Percentiles rank a stretch among this genome's conserved stretches.
Conservation (phyloP, 1,140 invertebrate genomes). For the Campodea augens region DNA sequence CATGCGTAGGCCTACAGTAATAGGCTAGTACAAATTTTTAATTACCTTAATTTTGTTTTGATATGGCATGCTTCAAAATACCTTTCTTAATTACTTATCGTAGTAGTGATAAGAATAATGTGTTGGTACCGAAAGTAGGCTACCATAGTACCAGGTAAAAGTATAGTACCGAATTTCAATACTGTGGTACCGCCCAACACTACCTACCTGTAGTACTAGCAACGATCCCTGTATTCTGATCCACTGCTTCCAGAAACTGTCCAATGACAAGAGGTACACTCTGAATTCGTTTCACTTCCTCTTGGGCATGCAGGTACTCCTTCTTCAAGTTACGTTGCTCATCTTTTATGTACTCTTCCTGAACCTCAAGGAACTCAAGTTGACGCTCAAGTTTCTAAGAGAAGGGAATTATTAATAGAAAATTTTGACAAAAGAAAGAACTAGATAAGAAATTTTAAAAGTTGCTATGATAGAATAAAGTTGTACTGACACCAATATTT, state of each 20-base stretch:
- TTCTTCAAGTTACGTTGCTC: constrained; percentile 95
- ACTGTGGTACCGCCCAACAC: too few relatives aligned
- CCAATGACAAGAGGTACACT: constrained; percentile 94
- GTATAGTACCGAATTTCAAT: too few relatives aligned
- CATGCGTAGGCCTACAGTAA: too few relatives aligned
- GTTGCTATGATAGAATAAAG: neutral
- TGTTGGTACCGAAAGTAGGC: too few relatives aligned
- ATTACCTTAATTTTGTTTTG: too few relatives aligned
- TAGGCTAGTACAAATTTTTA: too few relatives aligned
- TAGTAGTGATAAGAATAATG: too few relatives aligned
- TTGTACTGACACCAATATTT: neutral
- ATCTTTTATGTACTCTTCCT: constrained; percentile 97
- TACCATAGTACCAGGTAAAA: too few relatives aligned
- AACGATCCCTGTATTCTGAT: constrained; percentile 93
- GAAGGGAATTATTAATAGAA: constrained; percentile 8
- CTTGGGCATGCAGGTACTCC: constrained; percentile 92
- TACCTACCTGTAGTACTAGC: constrained; percentile 56
- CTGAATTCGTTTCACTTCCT: constrained; percentile 93
- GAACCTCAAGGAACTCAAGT: constrained; percentile 89
- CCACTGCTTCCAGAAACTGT: constrained; percentile 93
- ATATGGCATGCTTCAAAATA: too few relatives aligned
- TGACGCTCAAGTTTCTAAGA: constrained; percentile 80
- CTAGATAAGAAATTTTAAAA: neutral
- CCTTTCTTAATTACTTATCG: too few relatives aligned
- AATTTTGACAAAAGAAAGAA: constrained; percentile 1